phyloP scores from a whole-genome alignment of 2,797 vertebrate species.

The Hirundo rustica region DNA sequence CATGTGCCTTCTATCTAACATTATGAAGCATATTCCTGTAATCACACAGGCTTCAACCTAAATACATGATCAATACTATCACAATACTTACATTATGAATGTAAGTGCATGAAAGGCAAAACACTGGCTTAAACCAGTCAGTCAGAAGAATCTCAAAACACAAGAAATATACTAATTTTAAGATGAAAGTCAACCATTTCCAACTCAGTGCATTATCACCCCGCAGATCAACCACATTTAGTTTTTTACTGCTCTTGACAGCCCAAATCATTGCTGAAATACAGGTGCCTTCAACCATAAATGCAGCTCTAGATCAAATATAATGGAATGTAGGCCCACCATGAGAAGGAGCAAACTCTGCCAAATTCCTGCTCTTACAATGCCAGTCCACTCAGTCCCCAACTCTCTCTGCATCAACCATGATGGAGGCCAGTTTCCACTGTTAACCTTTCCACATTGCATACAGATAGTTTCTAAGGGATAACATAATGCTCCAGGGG shows the following conservation, averaged over 20 bases:
- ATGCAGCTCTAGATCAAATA: neutral
- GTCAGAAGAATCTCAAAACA: neutral
- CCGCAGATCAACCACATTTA: neutral
- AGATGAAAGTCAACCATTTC: neutral
- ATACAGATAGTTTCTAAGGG: neutral
- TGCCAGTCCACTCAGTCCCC: neutral
- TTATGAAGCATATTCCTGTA: neutral
- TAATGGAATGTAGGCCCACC: neutral
- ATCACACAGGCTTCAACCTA: neutral
- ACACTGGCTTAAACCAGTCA: neutral
- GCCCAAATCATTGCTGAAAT: neutral
- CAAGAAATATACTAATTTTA: neutral
- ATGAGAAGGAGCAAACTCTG: neutral
- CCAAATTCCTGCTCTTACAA: neutral
- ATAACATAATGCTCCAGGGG: neutral
- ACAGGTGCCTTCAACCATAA: neutral
- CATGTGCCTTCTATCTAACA: neutral
- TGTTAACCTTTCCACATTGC: neutral
- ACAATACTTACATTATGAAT: neutral
- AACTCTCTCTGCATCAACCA: neutral
- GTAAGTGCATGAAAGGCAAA: neutral
- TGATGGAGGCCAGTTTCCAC: neutral
- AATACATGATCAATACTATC: neutral
- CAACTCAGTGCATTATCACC: neutral
- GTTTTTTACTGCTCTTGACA: neutral